Conservation (phyloP, 2,888 invertebrate species). For the Phyto melanocephala region DNA sequence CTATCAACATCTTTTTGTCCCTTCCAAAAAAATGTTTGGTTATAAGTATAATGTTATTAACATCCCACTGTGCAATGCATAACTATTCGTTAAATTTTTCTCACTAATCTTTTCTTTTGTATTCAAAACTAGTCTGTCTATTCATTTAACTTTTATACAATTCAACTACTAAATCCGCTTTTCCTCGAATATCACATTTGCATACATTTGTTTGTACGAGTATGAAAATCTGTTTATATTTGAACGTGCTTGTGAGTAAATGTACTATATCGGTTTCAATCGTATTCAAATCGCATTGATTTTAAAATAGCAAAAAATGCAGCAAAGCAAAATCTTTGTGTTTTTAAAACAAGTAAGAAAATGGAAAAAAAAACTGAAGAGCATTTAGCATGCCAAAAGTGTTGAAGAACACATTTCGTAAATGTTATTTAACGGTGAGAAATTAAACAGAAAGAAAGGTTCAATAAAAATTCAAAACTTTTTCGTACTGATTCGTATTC, state of each 20-base stretch:
- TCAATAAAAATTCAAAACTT: constrained; percentile 44
- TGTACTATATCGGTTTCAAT: constrained; percentile 14
- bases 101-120: constrained; percentile 32
- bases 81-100: constrained; percentile 35
- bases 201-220: constrained; percentile 30
- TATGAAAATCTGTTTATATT: background rate
- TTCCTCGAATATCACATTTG: constrained; percentile 19
- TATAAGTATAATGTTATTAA: too few species aligned
- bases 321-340: constrained; percentile 44
- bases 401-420: constrained; percentile 59
- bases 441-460: constrained; percentile 19
- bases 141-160: constrained; percentile 59
- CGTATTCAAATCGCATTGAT: constrained; percentile 58
- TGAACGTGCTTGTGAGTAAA: background rate
- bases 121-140: constrained; percentile 43
- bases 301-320: constrained; percentile 20
- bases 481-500: constrained; percentile 21
- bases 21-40: too few species aligned
- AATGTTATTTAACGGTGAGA: constrained; percentile 39
- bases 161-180: constrained; percentile 54
- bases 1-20: too few species aligned
- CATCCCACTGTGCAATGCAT: constrained; percentile 19
- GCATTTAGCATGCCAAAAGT: constrained; percentile 56
- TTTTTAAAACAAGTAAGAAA: constrained; percentile 27
- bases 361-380: constrained; percentile 14